Evolutionary conservation across 2,888 invertebrate species (phyloP).

Genomic region (Rugalucina vietnamica): DNA sequence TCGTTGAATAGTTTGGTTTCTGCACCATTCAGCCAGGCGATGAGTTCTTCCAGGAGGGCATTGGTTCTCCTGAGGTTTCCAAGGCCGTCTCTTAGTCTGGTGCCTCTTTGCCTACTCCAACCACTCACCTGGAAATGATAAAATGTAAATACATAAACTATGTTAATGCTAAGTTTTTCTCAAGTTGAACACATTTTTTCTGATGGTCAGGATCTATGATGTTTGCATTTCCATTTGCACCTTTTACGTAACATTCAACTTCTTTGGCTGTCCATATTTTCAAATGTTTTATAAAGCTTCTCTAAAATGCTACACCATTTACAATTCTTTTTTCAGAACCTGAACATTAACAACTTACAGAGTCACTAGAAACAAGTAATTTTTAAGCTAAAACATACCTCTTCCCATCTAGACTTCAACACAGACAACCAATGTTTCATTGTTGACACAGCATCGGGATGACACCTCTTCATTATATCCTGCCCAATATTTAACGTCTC

Average conservation of each 20-base stretch:
- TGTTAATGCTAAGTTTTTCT: too few relatives aligned
- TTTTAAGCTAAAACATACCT: too few relatives aligned
- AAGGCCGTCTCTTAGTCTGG: constrained; percentile 93
- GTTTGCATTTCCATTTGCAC: too few relatives aligned
- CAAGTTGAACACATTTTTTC: too few relatives aligned
- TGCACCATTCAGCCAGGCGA: constrained; percentile 95
- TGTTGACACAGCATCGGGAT: constrained; percentile 98
- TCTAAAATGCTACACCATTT: too few relatives aligned
- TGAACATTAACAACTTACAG: too few relatives aligned
- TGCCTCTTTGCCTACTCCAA: constrained; percentile 88
- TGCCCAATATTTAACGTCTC: constrained; percentile 93
- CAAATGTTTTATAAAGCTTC: too few relatives aligned
- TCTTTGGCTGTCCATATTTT: too few relatives aligned
- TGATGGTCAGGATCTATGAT: too few relatives aligned
- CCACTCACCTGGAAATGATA: constrained; percentile 88
- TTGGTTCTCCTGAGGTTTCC: constrained; percentile 91
- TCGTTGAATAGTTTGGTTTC: constrained; percentile 93
- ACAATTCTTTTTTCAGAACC: too few relatives aligned
- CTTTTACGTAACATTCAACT: too few relatives aligned
- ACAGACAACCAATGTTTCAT: constrained; percentile 99
- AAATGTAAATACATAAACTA: not conserved
- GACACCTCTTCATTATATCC: constrained; percentile 95
- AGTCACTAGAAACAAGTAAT: too few relatives aligned
- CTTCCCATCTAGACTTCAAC: constrained; percentile 95
- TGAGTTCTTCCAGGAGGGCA: constrained; percentile 94